Conservation (phyloP, 2,888 invertebrate genomes). For the Noctua comes region DNA sequence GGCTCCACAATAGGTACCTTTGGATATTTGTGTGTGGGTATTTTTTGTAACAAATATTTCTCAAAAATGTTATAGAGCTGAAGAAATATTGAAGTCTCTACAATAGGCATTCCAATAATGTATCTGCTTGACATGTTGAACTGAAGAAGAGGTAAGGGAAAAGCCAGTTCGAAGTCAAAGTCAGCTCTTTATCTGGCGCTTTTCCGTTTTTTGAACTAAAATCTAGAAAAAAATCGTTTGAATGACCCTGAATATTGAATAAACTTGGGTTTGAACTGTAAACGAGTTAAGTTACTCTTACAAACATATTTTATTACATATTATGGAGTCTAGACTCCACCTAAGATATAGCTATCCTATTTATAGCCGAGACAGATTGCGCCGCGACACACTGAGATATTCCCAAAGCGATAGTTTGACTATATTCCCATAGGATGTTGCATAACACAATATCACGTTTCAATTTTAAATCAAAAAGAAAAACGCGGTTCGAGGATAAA, state of each 20-base stretch:
- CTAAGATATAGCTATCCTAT: slow-evolving; percentile 28
- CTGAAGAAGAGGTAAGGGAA: neutral
- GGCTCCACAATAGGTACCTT: neutral
- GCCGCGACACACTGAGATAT: slow-evolving; percentile 8
- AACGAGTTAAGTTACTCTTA: neutral
- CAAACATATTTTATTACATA: slow-evolving; percentile 21
- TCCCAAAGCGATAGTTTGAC: slow-evolving; percentile 24
- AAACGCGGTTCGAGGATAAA: slow-evolving; percentile 21
- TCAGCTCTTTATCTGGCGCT: neutral
- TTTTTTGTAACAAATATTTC: slow-evolving; percentile 13
- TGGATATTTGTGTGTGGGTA: neutral
- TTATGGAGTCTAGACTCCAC: slow-evolving; percentile 24
- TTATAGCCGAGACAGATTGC: slow-evolving; percentile 26
- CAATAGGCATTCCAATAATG: slow-evolving; percentile 10
- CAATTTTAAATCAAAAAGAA: slow-evolving; percentile 22
- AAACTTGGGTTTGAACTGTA: neutral
- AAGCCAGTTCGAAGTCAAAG: neutral
- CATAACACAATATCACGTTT: slow-evolving; percentile 26
- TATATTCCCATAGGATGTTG: slow-evolving; percentile 26
- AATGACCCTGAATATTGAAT: neutral
- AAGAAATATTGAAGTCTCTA: slow-evolving; percentile 7
- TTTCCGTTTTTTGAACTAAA: neutral
- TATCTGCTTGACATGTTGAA: slow-evolving; percentile 29
- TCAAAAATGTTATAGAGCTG: slow-evolving; percentile 1
- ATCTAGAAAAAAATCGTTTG: neutral